Evolutionary conservation across 2,113 vertebrate genomes (phyloP).

Genomic region (Planiliza haematocheilus): DNA sequence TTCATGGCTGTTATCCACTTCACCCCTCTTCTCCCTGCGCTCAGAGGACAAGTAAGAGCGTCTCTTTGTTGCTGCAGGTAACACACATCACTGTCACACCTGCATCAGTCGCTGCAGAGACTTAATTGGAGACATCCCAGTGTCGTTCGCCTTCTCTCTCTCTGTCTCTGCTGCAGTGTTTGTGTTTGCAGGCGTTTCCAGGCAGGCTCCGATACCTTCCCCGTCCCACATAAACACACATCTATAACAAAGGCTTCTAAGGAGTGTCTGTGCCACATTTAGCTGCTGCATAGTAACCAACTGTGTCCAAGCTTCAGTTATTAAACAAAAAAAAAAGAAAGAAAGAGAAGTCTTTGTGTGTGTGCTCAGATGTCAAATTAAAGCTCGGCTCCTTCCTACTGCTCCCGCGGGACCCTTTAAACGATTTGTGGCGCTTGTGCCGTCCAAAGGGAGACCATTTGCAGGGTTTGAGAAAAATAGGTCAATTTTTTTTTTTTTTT

Average conservation of each 20-base stretch:
- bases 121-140: conserved; percentile 42
- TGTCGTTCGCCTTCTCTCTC: not conserved
- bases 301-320: conserved; percentile 28
- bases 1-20: conserved; percentile 30
- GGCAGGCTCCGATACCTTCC: conserved; percentile 39
- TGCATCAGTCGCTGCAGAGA: conserved; percentile 35
- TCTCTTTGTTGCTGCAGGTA: conserved; percentile 9
- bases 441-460: conserved; percentile 39
- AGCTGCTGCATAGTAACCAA: conserved; percentile 35
- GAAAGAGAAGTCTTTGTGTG: conserved; percentile 7
- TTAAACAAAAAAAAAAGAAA: conserved; percentile 31
- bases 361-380: conserved; percentile 42
- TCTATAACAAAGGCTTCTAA: conserved; percentile 47
- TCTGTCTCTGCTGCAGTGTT: conserved; percentile 31
- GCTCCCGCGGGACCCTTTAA: conserved; percentile 41
- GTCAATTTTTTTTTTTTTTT: conserved; percentile 5
- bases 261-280: conserved; percentile 17
- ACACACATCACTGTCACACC: conserved; percentile 39
- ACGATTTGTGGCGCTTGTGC: conserved; percentile 42
- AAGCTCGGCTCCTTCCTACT: conserved; percentile 15
- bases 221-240: conserved; percentile 35
- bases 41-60: conserved; percentile 21
- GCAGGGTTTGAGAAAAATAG: conserved; percentile 53
- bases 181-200: conserved; percentile 53
- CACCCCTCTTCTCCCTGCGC: not conserved